Evolutionary conservation across 2,113 vertebrate species (phyloP).

Genomic region (Zeus faber): DNA sequence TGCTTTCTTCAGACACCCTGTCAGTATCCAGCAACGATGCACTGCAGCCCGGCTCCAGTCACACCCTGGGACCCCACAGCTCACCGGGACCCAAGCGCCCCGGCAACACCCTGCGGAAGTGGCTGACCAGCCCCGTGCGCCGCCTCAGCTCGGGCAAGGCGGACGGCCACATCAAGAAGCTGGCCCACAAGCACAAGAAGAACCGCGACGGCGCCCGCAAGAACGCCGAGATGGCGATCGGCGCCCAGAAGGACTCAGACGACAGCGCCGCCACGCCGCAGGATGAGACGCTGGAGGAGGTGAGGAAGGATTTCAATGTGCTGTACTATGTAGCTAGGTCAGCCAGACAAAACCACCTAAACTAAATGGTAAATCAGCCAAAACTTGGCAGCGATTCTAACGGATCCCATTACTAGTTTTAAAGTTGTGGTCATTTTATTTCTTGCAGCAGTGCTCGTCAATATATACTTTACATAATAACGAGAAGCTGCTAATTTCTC

Average conservation of each 20-base stretch:
- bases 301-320: conserved; percentile 37
- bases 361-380: too few species aligned
- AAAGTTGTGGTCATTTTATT: too few species aligned
- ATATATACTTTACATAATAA: too few species aligned
- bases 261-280: conserved; percentile 94
- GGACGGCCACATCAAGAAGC: conserved; percentile 93
- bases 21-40: conserved; percentile 94
- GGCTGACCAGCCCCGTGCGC: conserved; percentile 96
- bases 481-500: too few species aligned
- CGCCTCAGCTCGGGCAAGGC: conserved; percentile 97
- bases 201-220: conserved; percentile 87
- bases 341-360: too few species aligned
- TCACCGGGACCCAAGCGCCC: conserved; percentile 97
- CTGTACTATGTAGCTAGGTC: neutral
- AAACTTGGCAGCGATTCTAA: too few species aligned
- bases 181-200: conserved; percentile 98
- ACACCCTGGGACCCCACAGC: conserved; percentile 90
- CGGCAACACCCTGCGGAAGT: conserved; percentile 94
- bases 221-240: conserved; percentile 82
- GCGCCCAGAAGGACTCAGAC: conserved; percentile 94
- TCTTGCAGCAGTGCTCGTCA: too few species aligned
- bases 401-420: too few species aligned
- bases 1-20: conserved; percentile 80
- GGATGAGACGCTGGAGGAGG: conserved; percentile 95
- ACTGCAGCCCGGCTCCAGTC: conserved; percentile 86